These are phyloP conservation scores for Drosophila austrosaltans DNA, from an alignment of 2,888 invertebrate species.

Conservation along the genomic window DNA sequence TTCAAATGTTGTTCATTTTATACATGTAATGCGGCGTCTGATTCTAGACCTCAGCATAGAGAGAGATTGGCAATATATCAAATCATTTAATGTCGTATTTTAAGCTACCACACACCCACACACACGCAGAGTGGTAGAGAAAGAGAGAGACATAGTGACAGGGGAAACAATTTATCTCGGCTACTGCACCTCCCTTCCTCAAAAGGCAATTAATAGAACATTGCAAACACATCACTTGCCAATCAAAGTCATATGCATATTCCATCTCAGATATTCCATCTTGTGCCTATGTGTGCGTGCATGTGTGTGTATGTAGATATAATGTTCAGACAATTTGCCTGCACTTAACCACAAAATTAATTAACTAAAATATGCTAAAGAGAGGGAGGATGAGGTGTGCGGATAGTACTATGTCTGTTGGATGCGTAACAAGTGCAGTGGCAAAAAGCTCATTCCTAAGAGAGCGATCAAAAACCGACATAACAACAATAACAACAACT, in stretches of 20 bases:
- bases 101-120: slow-evolving; percentile 27
- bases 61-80: not conserved
- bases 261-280: not conserved
- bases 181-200: slow-evolving; percentile 19
- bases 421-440: slow-evolving; percentile 23
- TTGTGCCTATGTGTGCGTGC: not conserved
- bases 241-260: slow-evolving; percentile 38
- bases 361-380: slow-evolving; percentile 68
- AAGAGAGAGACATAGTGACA: not conserved
- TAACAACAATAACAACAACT: slow-evolving; percentile 46
- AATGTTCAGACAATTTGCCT: slow-evolving; percentile 40
- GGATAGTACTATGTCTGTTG: not conserved
- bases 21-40: slow-evolving; percentile 25
- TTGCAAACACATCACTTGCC: slow-evolving; percentile 42
- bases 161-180: slow-evolving; percentile 24
- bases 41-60: not conserved
- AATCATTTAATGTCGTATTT: slow-evolving; percentile 27
- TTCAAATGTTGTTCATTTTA: slow-evolving; percentile 38
- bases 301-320: slow-evolving; percentile 4
- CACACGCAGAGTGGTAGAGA: slow-evolving; percentile 16
- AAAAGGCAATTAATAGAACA: slow-evolving; percentile 41
- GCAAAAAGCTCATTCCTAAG: slow-evolving; percentile 31
- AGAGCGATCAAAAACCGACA: slow-evolving; percentile 48
- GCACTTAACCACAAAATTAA: slow-evolving; percentile 72
- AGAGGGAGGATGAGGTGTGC: not conserved